Conservation (phyloP, 2,113 vertebrate genomes). For the Callaeas wilsoni region DNA sequence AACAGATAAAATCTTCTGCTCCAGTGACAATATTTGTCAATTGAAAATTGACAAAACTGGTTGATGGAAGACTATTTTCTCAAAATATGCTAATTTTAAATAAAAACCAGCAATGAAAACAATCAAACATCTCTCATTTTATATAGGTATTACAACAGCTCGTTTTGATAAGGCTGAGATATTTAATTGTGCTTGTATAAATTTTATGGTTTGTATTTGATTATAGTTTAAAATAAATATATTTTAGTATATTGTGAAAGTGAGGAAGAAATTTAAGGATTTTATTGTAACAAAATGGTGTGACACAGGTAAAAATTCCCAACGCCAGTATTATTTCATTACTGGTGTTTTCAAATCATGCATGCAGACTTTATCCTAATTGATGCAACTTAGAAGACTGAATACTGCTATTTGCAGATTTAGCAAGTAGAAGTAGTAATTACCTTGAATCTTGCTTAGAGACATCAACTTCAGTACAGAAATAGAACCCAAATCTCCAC, state of each 20-base stretch:
- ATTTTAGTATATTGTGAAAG: background rate
- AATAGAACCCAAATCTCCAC: background rate
- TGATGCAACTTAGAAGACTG: background rate
- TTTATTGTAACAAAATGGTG: background rate
- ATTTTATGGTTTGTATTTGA: background rate
- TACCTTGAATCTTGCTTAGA: background rate
- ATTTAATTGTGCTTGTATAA: background rate
- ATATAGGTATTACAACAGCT: background rate
- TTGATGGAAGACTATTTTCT: background rate
- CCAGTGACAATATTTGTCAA: background rate
- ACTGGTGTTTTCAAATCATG: background rate
- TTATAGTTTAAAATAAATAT: background rate
- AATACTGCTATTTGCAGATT: background rate
- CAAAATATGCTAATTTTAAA: background rate
- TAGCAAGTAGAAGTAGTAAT: background rate
- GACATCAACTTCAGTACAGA: background rate
- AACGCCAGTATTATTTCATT: background rate
- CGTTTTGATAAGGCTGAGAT: background rate
- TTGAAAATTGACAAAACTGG: background rate
- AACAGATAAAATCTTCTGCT: background rate
- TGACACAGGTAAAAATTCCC: background rate
- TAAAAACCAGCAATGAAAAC: background rate
- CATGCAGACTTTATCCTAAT: background rate
- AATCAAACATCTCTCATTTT: background rate
- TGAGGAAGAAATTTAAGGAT: fast-evolving